Base-by-base conservation (phyloP, 2,797 vertebrate genomes). In the Sebastolobus alascanus region DNA sequence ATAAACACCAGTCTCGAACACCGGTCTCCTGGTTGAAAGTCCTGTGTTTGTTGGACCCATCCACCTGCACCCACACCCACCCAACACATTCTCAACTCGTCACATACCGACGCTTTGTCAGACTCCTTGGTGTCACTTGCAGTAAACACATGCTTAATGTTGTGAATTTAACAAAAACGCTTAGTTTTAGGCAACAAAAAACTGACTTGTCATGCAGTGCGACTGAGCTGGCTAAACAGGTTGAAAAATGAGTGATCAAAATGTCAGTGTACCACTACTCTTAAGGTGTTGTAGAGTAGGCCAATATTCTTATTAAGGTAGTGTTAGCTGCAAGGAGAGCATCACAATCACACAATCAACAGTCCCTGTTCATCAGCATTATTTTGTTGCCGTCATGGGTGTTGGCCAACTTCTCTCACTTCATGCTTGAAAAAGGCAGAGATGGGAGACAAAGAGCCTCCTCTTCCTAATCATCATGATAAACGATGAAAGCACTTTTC, bases 401-500 rank as follows among this genome's bases (percentile, higher is more conserved):
- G 82, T 85, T 90, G 88, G 87, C 88, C 79, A 84, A 87, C 61
- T 83, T 88, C 80, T 87, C 76, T 58, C 65, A 77, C 82, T 84
- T 89, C 70, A 77, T 63, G 55, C 64, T 72, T 80, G 38, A 87
- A 89, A 82, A 85, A 86, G 65, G 75, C 80, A 81, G 76, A 58
- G 71, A 79, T 7, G n/a, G 73, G 79, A 93, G 89, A 93, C 91
- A 93, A 93, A 93, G 90, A 92, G 89, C 89, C 93, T 87, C 90
- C 91, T 91, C 84, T 85, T 90, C 89, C 88, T 92, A 86, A 94
- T 94, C 92, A 93, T 91, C 82, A 60, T 79, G 85, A 91, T 93
- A 91, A 94, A 94, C 87, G 80, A 94, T 94, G 82, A 93, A 94
- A 94, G 93, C 84, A 76, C 82, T 70, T 84, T 89, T 83, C 76